Base-by-base conservation (phyloP, 2,113 vertebrate species). In the Recurvirostra avosetta region DNA sequence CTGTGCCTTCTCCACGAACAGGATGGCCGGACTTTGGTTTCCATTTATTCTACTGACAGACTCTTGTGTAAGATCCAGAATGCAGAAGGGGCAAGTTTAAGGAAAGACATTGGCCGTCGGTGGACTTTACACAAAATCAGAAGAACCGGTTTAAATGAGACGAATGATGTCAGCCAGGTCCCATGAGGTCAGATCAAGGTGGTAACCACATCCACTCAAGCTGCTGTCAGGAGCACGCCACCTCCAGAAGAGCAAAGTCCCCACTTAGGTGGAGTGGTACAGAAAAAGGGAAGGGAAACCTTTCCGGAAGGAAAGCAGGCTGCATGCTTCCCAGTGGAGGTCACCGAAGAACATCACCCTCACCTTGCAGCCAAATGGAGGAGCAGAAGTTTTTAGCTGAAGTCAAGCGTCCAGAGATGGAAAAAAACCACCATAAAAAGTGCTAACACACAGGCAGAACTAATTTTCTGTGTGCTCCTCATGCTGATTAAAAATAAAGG, bases 141-240 rank as follows among this genome's bases (percentile, higher is more conserved):
- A 49, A 83, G n/a, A 86, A 71, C 16, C 23, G 19, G 20, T 59
- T 90, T 45, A 67, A 32, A 63, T 0, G 3, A 58, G n/a, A 62
- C 2, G 7, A 66, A 27, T 0, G 0, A n/a, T 30, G 56, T 61
- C 62, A 80, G 17, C 26, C 45, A 59, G 30, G 56, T 43, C 30
- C 30, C n/a, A 1, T 5, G 38, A 47, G 58, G 36, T 34, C 38
- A 7, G 38, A 53, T 29, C 5, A 9, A 21, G 2, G 25, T 2
- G 9, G n/a, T 45, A 23, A 59, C 22, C 2, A 5, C 40, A 72
- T 34, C 55, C 43, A 29, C 56, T 18, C 40, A 21, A 70, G 34
- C 62, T 79, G 18, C 43, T 83, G 50, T 20, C 40, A 53, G 71
- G 49, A 88, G 1, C 32, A 34, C 25, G 17, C 8, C 34, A 19